Base-by-base conservation (phyloP, 2,888 invertebrate species). In the Apeira syringaria region DNA sequence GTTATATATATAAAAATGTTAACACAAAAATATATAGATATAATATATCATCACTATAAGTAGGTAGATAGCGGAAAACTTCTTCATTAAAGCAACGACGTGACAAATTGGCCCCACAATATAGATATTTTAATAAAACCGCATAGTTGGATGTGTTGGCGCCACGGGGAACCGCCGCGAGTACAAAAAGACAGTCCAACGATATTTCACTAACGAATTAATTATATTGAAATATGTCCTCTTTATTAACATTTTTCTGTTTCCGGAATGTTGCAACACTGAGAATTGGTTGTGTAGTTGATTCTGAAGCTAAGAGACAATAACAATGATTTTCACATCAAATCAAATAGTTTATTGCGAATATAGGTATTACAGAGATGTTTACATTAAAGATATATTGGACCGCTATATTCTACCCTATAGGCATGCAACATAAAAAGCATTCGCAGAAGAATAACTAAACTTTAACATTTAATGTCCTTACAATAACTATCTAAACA, bases 121-220 rank as follows among this genome's bases (percentile, higher is more conserved):
- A 24, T 18, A 45, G 35, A 46, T 35, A 28, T 46, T 46, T 46
- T 46, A 39, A 46, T 46, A 44, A 47, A 50, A 50, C 44, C 47
- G 28, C 36, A 38, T 45, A 44, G 44, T 53, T 44, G 42, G 53
- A 46, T 20, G 49, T 43, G 50, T 37, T 41, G 17, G n/a, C 44
- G 47, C 50, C 36, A 38, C 39, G 32, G 50, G 53, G 47, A 2
- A 41, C 44, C 24, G 9, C 20, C 43, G 18, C 17, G 12, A 8
- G 26, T 26, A 35, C 35, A 36, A 46, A 34, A 26, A 46, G 35
- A 35, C 39, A 40, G 42, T 35, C 22, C 26, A 38, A 36, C 43
- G 17, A 43, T 50, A 43, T 47, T 44, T 50, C 41, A 50, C 39
- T 36, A 39, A 48, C 43, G 35, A 44, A 47, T 51, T 54, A 40